Evolutionary conservation across 92 coral and sea anemone species (phyloP).

Genomic region (Zoanthus gigantus): DNA sequence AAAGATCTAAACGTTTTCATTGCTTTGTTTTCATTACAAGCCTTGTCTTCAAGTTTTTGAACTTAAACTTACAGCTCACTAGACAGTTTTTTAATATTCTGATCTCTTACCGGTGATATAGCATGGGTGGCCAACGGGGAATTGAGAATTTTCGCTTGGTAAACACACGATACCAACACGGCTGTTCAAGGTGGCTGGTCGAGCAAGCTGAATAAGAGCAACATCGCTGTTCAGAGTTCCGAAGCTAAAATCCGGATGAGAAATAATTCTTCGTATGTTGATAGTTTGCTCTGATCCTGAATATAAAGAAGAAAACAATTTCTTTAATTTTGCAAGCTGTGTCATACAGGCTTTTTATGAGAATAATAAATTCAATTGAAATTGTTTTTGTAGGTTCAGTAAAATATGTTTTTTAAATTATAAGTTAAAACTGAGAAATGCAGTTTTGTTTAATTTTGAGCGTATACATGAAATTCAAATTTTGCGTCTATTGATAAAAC

Average conservation of each 20-base stretch:
- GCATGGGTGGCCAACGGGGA: conserved; percentile 16
- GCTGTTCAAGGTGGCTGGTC: conserved; percentile 2
- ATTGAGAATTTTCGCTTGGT: background rate
- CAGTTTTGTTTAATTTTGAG: too few species aligned
- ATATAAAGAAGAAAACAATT: background rate
- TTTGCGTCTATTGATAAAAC: too few species aligned
- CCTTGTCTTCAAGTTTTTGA: too few species aligned
- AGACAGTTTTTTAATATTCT: too few species aligned
- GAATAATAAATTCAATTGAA: too few species aligned
- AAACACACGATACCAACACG: conserved; percentile 27
- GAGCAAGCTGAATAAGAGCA: conserved; percentile 31
- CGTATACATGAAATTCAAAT: too few species aligned
- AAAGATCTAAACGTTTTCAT: too few species aligned
- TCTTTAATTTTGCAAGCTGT: background rate
- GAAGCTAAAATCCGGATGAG: conserved; percentile 8
- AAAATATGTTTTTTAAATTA: too few species aligned
- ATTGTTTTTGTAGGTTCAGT: too few species aligned
- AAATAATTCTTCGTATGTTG: conserved; percentile 2
- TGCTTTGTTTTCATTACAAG: too few species aligned
- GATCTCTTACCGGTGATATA: conserved; percentile 13
- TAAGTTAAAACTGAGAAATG: too few species aligned
- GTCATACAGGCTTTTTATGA: background rate
- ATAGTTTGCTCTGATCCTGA: conserved; percentile 21
- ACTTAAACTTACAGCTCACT: too few species aligned
- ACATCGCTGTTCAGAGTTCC: conserved; percentile 17